Conservation (phyloP, 2,113 vertebrate species). For the Poeciliopsis occidentalis region DNA sequence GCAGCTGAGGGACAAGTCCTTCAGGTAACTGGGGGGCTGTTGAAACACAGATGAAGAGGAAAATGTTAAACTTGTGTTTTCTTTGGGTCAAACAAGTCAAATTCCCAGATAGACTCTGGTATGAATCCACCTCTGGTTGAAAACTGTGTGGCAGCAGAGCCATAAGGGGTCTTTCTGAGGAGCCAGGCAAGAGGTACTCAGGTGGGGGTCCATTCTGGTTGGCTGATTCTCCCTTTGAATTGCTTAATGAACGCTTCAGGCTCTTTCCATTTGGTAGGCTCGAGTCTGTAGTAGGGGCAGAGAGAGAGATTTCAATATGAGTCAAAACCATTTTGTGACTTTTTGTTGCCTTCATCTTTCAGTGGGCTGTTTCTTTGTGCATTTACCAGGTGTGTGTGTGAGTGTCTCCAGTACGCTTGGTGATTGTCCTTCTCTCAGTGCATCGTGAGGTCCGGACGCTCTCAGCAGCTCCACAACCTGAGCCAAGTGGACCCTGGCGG, state of each 20-base stretch:
- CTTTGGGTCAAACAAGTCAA: neutral
- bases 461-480: slow-evolving; percentile 81
- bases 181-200: slow-evolving; percentile 83
- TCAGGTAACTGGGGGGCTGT: slow-evolving; percentile 75
- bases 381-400: slow-evolving; percentile 73
- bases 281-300: slow-evolving; percentile 42
- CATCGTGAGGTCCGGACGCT: slow-evolving; percentile 76
- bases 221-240: slow-evolving; percentile 73
- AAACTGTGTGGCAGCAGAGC: slow-evolving; percentile 76
- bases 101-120: neutral
- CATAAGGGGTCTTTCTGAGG: slow-evolving; percentile 79
- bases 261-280: slow-evolving; percentile 67
- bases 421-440: slow-evolving; percentile 80
- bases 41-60: slow-evolving; percentile 8
- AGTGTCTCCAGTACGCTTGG: slow-evolving; percentile 77
- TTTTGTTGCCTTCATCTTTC: neutral
- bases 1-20: slow-evolving; percentile 81
- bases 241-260: slow-evolving; percentile 73
- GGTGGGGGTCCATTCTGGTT: slow-evolving; percentile 74
- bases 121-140: slow-evolving; percentile 48
- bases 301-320: neutral
- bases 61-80: neutral
- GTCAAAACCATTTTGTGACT: neutral
- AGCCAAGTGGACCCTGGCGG: slow-evolving; percentile 77
- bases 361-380: neutral